Base-by-base conservation (phyloP, 2,797 vertebrate species). In the Tauraco hartlaubi region DNA sequence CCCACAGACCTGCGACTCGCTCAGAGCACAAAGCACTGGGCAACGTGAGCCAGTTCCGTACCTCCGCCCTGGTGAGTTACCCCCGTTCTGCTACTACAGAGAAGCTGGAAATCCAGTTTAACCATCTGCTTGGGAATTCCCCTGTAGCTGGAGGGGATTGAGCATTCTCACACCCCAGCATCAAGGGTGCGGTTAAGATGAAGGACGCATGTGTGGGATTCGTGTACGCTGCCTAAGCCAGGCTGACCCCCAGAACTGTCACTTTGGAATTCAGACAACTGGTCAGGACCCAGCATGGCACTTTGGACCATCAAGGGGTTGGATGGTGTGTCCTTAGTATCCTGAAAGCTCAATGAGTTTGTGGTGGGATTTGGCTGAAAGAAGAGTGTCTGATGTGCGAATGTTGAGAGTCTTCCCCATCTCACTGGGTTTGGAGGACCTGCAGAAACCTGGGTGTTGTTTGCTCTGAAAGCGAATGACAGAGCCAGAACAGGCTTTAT, bases 91-190 rank as follows among this genome's bases (percentile, higher is more conserved):
- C 93, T 76, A 9, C 92, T 89, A 9, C 67, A 41, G 91, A 91
- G 71, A 89, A 94, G 94, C 93, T 94, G 93, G 96, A 92, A 97
- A 95, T 94, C 92, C 92, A 96, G 89, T 93, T 93, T 95, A 96
- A 95, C 89, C 94, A 94, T 94, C 77, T 95, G 76, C 92, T 94
- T 95, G 96, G 96, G 91, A 97, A 97, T 96, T 96, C 94, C 96
- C 95, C 95, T 67, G 64, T 96, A 94, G 85, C 89, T 94, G 89
- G 55, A 96, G 96, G 96, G 94, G 73, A 92, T 92, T 29, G 92
- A 96, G 80, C 95, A 95, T 97, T 97, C 96, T 94, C 96, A 96
- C 96, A 96, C 80, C 92, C 92, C 90, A 22, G 90, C 96, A 94
- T 56, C 9, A 6, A 95, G 96, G 96, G 96, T 56, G 96, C 4